phyloP scores from a whole-genome alignment of 2,888 invertebrate genomes.

The Gymnocheta viridis region DNA sequence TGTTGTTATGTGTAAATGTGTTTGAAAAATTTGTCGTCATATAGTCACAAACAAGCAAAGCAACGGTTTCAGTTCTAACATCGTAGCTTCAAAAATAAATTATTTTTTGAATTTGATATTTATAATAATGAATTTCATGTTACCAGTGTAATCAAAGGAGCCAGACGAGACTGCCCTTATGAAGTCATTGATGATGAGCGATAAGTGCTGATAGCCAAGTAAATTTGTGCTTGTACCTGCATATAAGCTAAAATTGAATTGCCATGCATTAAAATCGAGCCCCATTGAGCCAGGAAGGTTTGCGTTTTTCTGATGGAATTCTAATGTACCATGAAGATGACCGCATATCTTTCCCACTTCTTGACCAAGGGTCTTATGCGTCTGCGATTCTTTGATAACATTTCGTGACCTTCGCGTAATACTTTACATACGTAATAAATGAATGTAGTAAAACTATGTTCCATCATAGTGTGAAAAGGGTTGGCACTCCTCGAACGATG shows the following conservation, averaged over 20 bases:
- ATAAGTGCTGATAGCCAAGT: conserved; percentile 95
- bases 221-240: conserved; percentile 93
- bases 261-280: conserved; percentile 94
- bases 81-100: too few relatives aligned
- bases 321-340: conserved; percentile 95
- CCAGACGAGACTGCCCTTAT: conserved; percentile 97
- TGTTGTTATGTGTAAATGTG: too few relatives aligned
- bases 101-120: too few relatives aligned
- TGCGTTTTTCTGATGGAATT: conserved; percentile 96
- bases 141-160: conserved; percentile 96
- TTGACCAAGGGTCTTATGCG: conserved; percentile 89
- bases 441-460: conserved; percentile 97
- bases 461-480: conserved; percentile 87
- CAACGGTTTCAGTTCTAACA: too few relatives aligned
- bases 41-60: too few relatives aligned
- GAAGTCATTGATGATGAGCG: conserved; percentile 98
- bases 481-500: conserved; percentile 95
- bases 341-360: conserved; percentile 97
- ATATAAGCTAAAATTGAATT: conserved; percentile 99
- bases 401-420: conserved; percentile 95
- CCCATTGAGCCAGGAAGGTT: conserved; percentile 95
- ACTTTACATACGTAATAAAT: conserved; percentile 98
- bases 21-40: too few relatives aligned
- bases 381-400: conserved; percentile 92
- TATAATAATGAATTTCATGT: too few relatives aligned